Evolutionary conservation across 1,140 invertebrate genomes (phyloP), one percentile per base, ranked within the genome.

Genomic region (Maconellicoccus hirsutus): DNA sequence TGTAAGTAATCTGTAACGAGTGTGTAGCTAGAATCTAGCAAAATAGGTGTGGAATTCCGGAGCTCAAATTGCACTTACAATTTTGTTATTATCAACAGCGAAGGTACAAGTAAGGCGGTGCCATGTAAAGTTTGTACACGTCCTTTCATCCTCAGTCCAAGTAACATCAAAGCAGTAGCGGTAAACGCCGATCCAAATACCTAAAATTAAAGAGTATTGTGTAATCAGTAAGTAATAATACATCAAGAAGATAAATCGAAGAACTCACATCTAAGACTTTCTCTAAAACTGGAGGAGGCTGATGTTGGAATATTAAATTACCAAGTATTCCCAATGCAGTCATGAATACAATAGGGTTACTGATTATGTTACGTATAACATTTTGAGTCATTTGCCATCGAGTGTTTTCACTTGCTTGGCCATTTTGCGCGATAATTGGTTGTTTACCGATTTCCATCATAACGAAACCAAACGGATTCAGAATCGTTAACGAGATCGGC

Each of bases 331-430:
- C 95, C 19, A 96, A 78, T n/a, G 91, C 79, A 0, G 95, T 97
- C 93, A 97, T 96, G 14, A 95, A 83, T 14, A 98, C 84, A 70
- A 98, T 85, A 0, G 96, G 96, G 83, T 98, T 98, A 1, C 87
- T 83, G 63, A 89, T 82, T 61, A 96, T 87, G n/a, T 73, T 74
- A 19, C 72, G 71, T 33, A 71, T 59, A 12, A 75, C 72, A 38
- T 39, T 71, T 61, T 70, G 29, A 14, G 71, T 71, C 52, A 73
- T 72, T 29, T 70, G 63, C 12, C 38, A 70, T 29, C 61, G 39
- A 52, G 33, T 69, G 22, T 42, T 42, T 69, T 63, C 66, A 63
- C 59, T 39, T 0, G 59, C 70, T 66, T 38, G 69, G n/a, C 6
- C 6, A 52, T 52, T 52, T 16, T 2, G n/a, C 10, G 10, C 2